Conservation (phyloP, 2,113 vertebrate genomes). For the Felis chaus region DNA sequence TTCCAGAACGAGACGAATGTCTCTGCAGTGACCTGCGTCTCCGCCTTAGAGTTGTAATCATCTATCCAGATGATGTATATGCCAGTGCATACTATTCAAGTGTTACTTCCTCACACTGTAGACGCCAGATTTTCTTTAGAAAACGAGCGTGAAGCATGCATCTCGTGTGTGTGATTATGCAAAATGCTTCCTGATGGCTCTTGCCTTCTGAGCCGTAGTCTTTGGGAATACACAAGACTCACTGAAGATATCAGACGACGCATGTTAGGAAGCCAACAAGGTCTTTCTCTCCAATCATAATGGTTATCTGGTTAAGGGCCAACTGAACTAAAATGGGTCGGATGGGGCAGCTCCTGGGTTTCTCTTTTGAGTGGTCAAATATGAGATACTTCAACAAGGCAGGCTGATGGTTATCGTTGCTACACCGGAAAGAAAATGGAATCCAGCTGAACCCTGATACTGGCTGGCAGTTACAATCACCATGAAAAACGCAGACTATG, state of each 20-base stretch:
- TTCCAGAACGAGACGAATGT: neutral
- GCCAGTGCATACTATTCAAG: neutral
- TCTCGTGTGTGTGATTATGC: neutral
- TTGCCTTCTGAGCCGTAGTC: neutral
- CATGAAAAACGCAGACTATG: neutral
- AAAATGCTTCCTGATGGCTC: neutral
- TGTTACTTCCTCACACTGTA: neutral
- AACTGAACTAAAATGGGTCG: neutral
- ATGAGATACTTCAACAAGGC: neutral
- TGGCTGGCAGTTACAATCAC: neutral
- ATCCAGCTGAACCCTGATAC: neutral
- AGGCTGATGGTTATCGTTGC: neutral
- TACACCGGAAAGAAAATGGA: neutral
- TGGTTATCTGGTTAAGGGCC: constrained; percentile 40
- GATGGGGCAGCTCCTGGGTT: neutral
- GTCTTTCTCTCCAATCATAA: neutral
- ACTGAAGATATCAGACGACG: neutral
- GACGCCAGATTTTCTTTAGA: neutral
- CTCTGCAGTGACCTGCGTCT: neutral
- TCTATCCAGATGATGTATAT: neutral
- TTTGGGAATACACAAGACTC: constrained; percentile 17
- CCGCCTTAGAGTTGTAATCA: neutral
- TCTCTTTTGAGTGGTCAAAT: neutral
- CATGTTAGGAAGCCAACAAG: constrained; percentile 26
- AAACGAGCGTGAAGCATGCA: neutral